Conservation (phyloP, 2,113 vertebrate genomes). For the Sylvia atricapilla region DNA sequence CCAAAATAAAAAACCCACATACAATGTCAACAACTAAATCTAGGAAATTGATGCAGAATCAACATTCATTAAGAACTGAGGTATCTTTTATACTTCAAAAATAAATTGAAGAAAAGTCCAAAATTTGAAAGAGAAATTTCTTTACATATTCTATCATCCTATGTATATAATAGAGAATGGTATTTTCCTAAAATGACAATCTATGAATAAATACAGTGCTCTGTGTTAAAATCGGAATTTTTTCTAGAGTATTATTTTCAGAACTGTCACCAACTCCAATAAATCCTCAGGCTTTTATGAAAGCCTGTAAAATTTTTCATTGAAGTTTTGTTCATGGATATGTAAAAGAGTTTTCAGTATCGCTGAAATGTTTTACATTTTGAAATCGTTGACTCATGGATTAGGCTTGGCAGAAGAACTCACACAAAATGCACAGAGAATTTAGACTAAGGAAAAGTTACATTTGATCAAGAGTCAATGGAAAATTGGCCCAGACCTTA, state of each 20-base stretch:
- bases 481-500: background rate
- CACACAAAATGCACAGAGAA: background rate
- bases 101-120: background rate
- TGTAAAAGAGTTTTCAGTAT: background rate
- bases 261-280: background rate
- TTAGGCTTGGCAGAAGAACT: background rate
- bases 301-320: background rate
- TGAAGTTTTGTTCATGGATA: background rate
- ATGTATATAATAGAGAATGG: background rate
- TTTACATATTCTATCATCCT: background rate
- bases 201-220: background rate
- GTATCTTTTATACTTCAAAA: background rate
- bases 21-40: background rate
- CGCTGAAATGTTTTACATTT: background rate
- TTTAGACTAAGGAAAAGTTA: background rate
- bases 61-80: background rate
- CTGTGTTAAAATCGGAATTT: background rate
- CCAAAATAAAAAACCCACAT: background rate
- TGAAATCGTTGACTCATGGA: background rate
- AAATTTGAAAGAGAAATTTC: background rate
- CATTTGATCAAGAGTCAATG: background rate
- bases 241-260: background rate
- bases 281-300: background rate
- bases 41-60: background rate
- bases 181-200: background rate